Evolutionary conservation across 2,888 invertebrate species (phyloP).

Genomic region (Andrena chrysosceles): DNA sequence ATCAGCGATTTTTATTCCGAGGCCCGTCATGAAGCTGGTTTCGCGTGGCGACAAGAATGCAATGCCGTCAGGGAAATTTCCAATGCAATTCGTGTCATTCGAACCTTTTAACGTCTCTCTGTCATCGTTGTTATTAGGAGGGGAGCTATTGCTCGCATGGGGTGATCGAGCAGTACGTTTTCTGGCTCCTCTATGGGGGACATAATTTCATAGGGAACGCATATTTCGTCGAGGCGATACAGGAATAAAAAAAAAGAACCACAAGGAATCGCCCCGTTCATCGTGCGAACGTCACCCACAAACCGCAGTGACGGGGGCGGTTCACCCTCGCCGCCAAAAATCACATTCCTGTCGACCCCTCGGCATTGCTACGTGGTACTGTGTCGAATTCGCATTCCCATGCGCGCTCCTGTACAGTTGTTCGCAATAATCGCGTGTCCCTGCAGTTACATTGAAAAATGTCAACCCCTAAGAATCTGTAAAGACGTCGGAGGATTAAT

Average conservation of each 20-base stretch:
- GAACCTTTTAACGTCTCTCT: background rate
- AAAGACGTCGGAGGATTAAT: background rate
- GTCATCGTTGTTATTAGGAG: background rate
- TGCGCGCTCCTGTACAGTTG: constrained; percentile 65
- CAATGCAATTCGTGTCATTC: background rate
- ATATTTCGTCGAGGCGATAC: constrained; percentile 18
- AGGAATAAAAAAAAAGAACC: constrained; percentile 21
- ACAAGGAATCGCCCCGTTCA: constrained; percentile 37
- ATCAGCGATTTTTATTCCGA: constrained; percentile 49
- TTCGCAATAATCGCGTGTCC: constrained; percentile 29
- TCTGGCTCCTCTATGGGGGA: constrained; percentile 8
- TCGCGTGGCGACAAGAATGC: constrained; percentile 12
- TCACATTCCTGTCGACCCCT: constrained; percentile 78
- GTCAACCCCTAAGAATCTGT: too few species aligned
- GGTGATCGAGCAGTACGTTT: background rate
- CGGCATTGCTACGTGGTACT: constrained; percentile 74
- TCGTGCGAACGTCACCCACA: constrained; percentile 39
- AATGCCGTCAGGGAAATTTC: background rate
- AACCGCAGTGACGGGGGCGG: constrained; percentile 49
- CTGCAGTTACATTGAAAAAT: constrained; percentile 1
- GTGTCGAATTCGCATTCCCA: constrained; percentile 80
- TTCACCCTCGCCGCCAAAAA: constrained; percentile 69
- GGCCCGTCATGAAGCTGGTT: background rate
- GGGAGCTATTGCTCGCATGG: background rate
- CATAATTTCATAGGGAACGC: constrained; percentile 20